Evolutionary conservation across 2,113 vertebrate genomes (phyloP).

Genomic region (Anoura caudifer): DNA sequence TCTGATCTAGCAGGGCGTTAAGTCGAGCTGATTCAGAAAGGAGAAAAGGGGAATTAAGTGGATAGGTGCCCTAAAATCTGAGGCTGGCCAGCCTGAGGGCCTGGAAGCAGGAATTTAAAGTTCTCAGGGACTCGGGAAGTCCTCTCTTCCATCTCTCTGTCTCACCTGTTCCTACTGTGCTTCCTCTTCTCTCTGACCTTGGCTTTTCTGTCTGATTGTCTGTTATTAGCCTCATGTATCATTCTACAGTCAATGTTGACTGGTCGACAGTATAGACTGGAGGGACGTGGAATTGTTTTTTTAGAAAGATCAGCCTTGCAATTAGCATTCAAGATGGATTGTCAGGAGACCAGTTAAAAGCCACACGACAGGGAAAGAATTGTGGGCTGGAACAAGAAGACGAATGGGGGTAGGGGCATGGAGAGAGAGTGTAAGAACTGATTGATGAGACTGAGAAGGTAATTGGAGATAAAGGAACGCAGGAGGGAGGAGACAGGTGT

Average conservation of each 20-base stretch:
- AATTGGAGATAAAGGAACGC: background rate
- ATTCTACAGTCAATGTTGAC: background rate
- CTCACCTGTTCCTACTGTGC: background rate
- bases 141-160: background rate
- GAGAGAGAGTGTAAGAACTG: background rate
- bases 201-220: background rate
- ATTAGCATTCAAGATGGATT: background rate
- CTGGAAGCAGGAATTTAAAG: background rate
- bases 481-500: background rate
- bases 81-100: background rate
- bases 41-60: background rate
- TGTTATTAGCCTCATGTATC: no score
- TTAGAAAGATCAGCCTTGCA: background rate
- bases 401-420: accelerated
- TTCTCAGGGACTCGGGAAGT: background rate
- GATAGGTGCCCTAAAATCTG: background rate
- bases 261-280: background rate
- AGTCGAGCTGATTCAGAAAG: background rate
- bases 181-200: background rate
- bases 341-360: background rate
- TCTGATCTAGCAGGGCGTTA: background rate
- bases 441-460: background rate
- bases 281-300: background rate
- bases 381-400: background rate
- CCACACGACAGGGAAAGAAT: no score